A percentile compares a stretch with the other conserved stretches of the same genome.
These are phyloP conservation scores for Sebastes trivittatus DNA, from an alignment of 2,797 vertebrate genomes.

Conservation along the genomic window DNA sequence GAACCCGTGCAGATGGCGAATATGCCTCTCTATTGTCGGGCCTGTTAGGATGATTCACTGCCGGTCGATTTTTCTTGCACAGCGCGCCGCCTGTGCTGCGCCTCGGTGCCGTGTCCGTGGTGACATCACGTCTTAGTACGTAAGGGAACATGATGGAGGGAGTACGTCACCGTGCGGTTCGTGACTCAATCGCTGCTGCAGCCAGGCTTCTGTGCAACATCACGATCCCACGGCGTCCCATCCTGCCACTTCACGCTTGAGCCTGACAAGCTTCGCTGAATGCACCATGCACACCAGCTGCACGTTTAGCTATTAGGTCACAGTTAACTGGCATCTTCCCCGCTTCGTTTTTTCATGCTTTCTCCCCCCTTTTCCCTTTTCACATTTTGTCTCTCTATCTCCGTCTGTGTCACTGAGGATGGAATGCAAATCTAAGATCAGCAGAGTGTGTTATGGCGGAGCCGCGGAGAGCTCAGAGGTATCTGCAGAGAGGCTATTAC, in stretches of 20 bases:
- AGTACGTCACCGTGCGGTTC: slow-evolving; percentile 11
- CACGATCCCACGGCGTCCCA: background rate
- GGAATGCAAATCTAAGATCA: slow-evolving; percentile 55
- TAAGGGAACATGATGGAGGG: slow-evolving; percentile 32
- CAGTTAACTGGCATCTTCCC: background rate
- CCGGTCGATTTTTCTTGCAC: slow-evolving; percentile 18
- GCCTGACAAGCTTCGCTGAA: slow-evolving; percentile 24
- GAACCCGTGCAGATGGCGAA: background rate
- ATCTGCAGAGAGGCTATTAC: slow-evolving; percentile 61
- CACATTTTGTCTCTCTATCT: background rate
- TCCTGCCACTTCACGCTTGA: slow-evolving; percentile 10
- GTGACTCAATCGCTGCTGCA: slow-evolving; percentile 44
- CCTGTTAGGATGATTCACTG: slow-evolving; percentile 50
- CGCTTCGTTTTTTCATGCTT: background rate
- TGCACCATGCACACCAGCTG: slow-evolving; percentile 35
- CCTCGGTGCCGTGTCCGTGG: slow-evolving; percentile 1
- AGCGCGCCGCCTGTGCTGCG: slow-evolving; percentile 2
- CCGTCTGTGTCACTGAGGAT: slow-evolving; percentile 26
- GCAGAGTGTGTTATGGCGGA: slow-evolving; percentile 59
- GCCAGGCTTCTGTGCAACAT: slow-evolving; percentile 27
- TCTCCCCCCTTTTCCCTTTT: background rate
- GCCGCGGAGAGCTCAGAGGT: slow-evolving; percentile 41
- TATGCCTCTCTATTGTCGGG: slow-evolving; percentile 17
- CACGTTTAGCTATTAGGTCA: slow-evolving; percentile 5
- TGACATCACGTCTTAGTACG: slow-evolving; percentile 41